Base-by-base conservation (phyloP, 1,140 invertebrate genomes). In the Sitophilus oryzae region DNA sequence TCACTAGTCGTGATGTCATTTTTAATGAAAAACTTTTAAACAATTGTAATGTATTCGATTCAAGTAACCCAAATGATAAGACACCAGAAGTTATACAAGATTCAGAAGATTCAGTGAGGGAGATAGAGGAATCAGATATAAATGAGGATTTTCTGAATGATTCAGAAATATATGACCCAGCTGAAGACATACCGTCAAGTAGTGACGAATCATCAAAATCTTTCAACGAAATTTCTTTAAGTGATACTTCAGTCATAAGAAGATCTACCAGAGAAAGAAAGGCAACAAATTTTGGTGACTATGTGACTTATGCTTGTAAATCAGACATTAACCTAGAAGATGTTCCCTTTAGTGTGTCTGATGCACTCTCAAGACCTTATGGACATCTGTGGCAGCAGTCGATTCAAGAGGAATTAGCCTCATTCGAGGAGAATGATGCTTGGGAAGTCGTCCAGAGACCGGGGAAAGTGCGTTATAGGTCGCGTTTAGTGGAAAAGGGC, bases 401-500 rank as follows among this genome's bases (percentile, higher is more conserved):
- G n/a, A n/a, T n/a, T n/a, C n/a, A n/a, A n/a, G n/a, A n/a, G n/a
- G n/a, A n/a, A n/a, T n/a, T n/a, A n/a, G n/a, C n/a, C n/a, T n/a
- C n/a, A n/a, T 66, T 71, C 42, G 23, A 63, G 50, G 61, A 67
- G 18, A 68, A 70, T 59, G 45, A 64, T 21, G 64, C 63, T 2
- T 73, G 71, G 70, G 65, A 66, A 22, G 56, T 68, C 23, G 56
- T 61, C 30, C 58, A 66, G 1, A 63, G 64, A 58, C 68, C 66
- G 25, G 5, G 58, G 25, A 47, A 58, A 30, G 16, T 55, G 3
- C 3, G 35, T n/a, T 56, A 64, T 15, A 63, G 58, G 47, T 69
- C 70, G 4, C 52, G 70, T 18, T 57, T 74, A 34, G 73, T 75
- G 8, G 69, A 71, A 2, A 65, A 67, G 54, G 71, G 73, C 5